Percentiles rank a stretch among this genome's conserved stretches.
Evolutionary conservation across 1,140 invertebrate species (phyloP).

Genomic region (Solenopsis invicta): DNA sequence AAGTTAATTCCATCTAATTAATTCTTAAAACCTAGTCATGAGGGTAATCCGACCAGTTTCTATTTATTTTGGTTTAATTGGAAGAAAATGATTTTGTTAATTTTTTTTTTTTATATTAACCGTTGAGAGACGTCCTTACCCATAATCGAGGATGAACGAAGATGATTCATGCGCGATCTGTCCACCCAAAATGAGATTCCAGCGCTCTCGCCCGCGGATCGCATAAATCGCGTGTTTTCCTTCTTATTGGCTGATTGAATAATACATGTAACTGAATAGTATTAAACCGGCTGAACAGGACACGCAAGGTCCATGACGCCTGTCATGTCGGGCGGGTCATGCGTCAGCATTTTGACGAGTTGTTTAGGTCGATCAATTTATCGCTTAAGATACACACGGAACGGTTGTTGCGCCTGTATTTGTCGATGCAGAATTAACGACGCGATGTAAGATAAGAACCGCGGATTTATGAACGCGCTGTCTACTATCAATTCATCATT

Average conservation of each 20-base stretch:
- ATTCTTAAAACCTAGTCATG: background rate
- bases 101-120: background rate
- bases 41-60: too few species aligned
- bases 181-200: constrained; percentile 33
- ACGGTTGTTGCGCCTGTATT: constrained; percentile 36
- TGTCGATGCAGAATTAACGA: constrained; percentile 68
- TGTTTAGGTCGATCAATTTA: constrained; percentile 75
- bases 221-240: constrained; percentile 75
- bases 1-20: background rate
- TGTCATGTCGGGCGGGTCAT: constrained; percentile 75
- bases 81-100: background rate
- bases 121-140: background rate
- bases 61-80: too few species aligned
- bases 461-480: constrained; percentile 61
- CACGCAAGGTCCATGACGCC: constrained; percentile 77
- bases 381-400: constrained; percentile 60
- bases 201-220: constrained; percentile 5
- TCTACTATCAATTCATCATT: constrained; percentile 54
- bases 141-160: constrained; percentile 8
- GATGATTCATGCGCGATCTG: constrained; percentile 36
- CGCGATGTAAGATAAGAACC: constrained; percentile 61
- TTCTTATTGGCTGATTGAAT: constrained; percentile 77
- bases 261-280: constrained; percentile 78
- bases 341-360: constrained; percentile 77
- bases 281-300: constrained; percentile 73